Base-by-base conservation (phyloP, 2,888 invertebrate species). In the Pammene fasciana region DNA sequence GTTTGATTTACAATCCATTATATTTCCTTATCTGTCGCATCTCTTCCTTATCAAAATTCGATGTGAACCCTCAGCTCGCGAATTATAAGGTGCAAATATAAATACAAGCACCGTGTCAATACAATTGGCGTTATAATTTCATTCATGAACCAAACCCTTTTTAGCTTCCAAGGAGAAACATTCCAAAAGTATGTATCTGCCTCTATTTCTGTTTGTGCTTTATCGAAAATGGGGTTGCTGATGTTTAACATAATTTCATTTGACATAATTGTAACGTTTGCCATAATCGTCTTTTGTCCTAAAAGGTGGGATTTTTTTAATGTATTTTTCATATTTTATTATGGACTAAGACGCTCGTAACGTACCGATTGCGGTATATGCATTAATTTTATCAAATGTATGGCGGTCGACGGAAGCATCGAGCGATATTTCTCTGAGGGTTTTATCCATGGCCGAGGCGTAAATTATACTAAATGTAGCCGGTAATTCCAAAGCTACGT, bases 91-190 rank as follows among this genome's bases (percentile, higher is more conserved):
- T 70, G 70, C 65, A 60, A 72, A 78, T 78, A 78, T 77, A 75
- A 78, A 78, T 82, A 82, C 82, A 79, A 74, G 65, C 75, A 75
- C 76, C 75, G 74, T 75, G 79, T 75, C n/a, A 52, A 38, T 45
- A 52, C 18, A 65, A 70, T 70, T 70, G 70, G 70, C 70, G 54
- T 48, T 60, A 60, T 36, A 16, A 65, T 70, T 48, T 65, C 60
- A 65, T 65, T 57, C 41, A 70, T 59, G 5, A 45, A 60, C 45
- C 52, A 60, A 65, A 70, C 55, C 70, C 18, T 66, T 70, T 70
- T 70, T 84, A 86, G 86, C 86, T 79, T 82, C 81, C 86, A 86
- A 86, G 86, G 86, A 86, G 68, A 86, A 82, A 80, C 76, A 81
- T 80, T 78, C 81, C 72, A 86, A 86, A 78, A 85, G 86, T 86